Evolutionary conservation across 2,797 vertebrate species (phyloP), one percentile per base, ranked within the genome.

Genomic region (Pseudopleuronectes americanus): DNA sequence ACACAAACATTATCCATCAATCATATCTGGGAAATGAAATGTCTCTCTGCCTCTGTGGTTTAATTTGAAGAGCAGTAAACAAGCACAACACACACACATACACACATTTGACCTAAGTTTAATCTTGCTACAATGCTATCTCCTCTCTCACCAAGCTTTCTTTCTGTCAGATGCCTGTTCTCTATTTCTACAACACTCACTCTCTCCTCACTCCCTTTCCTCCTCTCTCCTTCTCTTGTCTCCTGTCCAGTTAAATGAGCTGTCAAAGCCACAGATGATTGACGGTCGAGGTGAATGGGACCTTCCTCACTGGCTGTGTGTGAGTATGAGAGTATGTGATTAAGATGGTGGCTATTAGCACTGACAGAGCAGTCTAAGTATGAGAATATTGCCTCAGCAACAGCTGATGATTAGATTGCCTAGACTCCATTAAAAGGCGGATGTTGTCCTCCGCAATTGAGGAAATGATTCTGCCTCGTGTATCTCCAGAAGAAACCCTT

Each of bases 1-100:
- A 84, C 68, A 68, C 83, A 72, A 59, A 72, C 77, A 80, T 76
- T 70, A 72, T 81, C 79, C 75, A 92, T 93, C 84, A 89, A 76
- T 92, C 90, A 89, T 86, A 71, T 68, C 57, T 59, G 60, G 83
- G 77, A 89, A 91, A 90, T 91, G 74, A 92, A 89, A 88, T 77
- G 86, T 84, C 77, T 69, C 76, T 68, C 75, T 78, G 76, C 65
- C 52, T 55, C 55, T 77, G 62, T 74, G 74, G 66, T 85, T 86
- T 86, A 62, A 79, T 85, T 87, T 76, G 55, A 87, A 77, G 62
- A 77, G 62, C 60, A 70, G 53, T 51, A 75, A 48, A 23, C 57
- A 80, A 57, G 63, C 55, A 74, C 56, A 53, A 57, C 41, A 21
- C 49, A 21, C 41, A 36, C 68, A 77, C 65, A 51, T 68, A 58